phyloP scores from a whole-genome alignment of 1,140 invertebrate genomes.

The Rhagoletis zephyria region DNA sequence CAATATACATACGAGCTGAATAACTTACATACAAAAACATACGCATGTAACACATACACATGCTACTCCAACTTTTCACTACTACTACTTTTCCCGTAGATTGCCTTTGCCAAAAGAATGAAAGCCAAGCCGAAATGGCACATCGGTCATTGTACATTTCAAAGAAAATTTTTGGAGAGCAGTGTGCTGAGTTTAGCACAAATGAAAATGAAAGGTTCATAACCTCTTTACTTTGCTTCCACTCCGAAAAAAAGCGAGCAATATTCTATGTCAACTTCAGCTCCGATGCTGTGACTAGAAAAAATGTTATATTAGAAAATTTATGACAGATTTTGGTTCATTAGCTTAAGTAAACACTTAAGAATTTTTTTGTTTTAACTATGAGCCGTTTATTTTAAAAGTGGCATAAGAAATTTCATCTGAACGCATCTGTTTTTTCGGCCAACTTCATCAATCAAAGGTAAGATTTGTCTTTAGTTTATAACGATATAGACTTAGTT shows the following conservation, averaged over 20 bases:
- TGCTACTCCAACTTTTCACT: background rate
- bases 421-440: no score
- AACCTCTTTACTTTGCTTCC: background rate
- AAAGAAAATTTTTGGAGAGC: slow-evolving; percentile 17
- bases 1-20: background rate
- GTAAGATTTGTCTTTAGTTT: no score
- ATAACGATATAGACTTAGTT: no score
- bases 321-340: no score
- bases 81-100: background rate
- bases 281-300: background rate
- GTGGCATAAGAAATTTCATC: no score
- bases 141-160: slow-evolving; percentile 12
- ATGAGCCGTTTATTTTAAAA: no score
- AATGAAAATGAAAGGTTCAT: slow-evolving; percentile 52
- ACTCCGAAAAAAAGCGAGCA: background rate
- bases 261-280: background rate
- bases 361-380: no score
- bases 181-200: slow-evolving; percentile 9
- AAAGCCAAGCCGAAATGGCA: slow-evolving; percentile 2
- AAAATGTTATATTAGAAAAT: background rate
- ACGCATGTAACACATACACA: background rate
- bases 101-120: background rate
- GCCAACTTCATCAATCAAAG: no score
- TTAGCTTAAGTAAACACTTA: no score
- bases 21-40: background rate